Base-by-base conservation (phyloP, 2,797 vertebrate genomes). In the Phyllotis vaccarum region DNA sequence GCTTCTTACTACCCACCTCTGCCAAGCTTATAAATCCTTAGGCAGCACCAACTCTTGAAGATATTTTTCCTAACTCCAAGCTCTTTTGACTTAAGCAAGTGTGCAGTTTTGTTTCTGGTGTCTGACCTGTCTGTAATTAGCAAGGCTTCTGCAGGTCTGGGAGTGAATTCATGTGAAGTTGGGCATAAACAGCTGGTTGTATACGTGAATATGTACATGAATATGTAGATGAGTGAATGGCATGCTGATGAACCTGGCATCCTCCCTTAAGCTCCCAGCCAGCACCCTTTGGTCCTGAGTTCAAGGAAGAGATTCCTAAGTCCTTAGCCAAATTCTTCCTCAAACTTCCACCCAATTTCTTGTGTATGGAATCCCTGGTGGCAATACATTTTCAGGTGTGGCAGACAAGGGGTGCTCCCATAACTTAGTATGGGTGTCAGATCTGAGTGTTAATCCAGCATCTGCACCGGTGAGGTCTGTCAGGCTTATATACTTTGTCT, bases 331-430 rank as follows among this genome's bases (percentile, higher is more conserved):
- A 12, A 62, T 60, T 89, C 40, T 40, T 60, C 40, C 52, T n/a
- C 12, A 19, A 29, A 34, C 43, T 78, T 46, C 64, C 64, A 11
- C 62, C 12, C 12, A 9, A 37, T n/a, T 70, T 75, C 76, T 40
- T 0, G 10, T 0, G 62, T 40, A 37, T 1, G 3, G 56, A 12
- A 43, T 58, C 43, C 37, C 1, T 76, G 0, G 22, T 16, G 79
- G 43, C 29, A 37, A 37, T 54, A 10, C 21, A 14, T 17, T 5
- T 5, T 2, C 5, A 29, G 34, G 37, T 0, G 27, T 90, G 89
- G 16, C 62, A 79, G 46, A 34, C 43, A 66, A 22, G 37, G 2
- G 4, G 3, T 1, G 49, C 40, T 34, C 16, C 27, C 54, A 0
- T 40, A 78, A 49, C 92, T 74, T 58, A 10, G 43, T 12, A 17